Percentiles rank a stretch among this genome's conserved stretches.
Evolutionary conservation across 1,140 invertebrate species (phyloP).

Genomic region (Fragariocoptes setiger): DNA sequence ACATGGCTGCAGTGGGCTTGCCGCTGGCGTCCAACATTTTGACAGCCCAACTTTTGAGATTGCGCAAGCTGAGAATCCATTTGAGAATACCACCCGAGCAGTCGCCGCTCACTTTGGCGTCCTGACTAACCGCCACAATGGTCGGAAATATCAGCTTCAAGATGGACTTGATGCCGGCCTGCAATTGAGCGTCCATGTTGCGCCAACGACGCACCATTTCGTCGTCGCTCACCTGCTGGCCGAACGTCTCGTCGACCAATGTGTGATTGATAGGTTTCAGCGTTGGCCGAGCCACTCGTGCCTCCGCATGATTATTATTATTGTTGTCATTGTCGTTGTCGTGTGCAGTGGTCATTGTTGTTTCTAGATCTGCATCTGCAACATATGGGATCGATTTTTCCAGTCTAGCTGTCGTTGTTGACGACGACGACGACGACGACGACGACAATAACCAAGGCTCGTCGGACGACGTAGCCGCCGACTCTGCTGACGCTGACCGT

Average conservation of each 20-base stretch:
- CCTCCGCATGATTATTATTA: background rate
- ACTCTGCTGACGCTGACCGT: too few species aligned
- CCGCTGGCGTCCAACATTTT: constrained; percentile 13
- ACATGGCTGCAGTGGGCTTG: constrained; percentile 11
- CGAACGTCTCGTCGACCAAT: background rate
- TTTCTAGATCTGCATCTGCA: too few species aligned
- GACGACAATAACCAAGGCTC: too few species aligned
- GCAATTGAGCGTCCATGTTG: background rate
- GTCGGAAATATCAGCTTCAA: constrained; percentile 6
- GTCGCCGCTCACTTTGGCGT: constrained; percentile 12
- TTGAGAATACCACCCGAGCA: constrained; percentile 12
- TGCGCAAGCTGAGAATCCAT: constrained; percentile 10
- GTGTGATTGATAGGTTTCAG: background rate
- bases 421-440: too few species aligned
- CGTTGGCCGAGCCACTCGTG: too few species aligned
- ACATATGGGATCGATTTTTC: too few species aligned
- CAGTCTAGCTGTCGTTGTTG: too few species aligned
- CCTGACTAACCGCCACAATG: constrained; percentile 8
- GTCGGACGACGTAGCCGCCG: too few species aligned
- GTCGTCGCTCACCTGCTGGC: background rate
- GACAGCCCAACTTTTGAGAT: constrained; percentile 11
- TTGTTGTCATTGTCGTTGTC: background rate
- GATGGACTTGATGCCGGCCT: constrained; percentile 5
- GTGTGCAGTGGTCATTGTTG: too few species aligned
- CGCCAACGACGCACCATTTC: background rate